Percentiles rank a stretch among this genome's conserved stretches.
Evolutionary conservation across 53 echinoderm and acorn worm genomes (phyloP).

Genomic region (Holothuria leucospilota): DNA sequence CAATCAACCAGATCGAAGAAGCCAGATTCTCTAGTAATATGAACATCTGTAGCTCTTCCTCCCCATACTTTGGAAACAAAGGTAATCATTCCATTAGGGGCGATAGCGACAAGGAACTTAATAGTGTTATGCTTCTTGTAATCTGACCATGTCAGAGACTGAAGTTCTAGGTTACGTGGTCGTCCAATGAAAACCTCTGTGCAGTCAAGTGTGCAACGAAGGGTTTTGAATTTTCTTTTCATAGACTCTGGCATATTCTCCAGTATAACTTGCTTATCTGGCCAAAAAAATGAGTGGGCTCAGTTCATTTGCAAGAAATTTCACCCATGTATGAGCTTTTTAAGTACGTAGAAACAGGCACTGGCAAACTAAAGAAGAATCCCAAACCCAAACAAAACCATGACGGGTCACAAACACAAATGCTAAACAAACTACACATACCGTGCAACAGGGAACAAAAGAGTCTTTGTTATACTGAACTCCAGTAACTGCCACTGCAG

Average conservation of each 20-base stretch:
- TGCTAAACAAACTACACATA: no score
- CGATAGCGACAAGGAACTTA: conserved; percentile 68
- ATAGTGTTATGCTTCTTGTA: conserved; percentile 72
- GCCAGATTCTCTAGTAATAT: conserved; percentile 56
- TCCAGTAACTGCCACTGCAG: no score
- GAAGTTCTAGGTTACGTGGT: conserved; percentile 53
- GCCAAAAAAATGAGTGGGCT: conserved; percentile 27
- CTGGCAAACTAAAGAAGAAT: no score
- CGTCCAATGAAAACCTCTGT: conserved; percentile 75
- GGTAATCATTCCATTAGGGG: conserved; percentile 71
- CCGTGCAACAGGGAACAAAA: no score
- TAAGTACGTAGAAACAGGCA: no score
- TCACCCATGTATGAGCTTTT: conserved; percentile 62
- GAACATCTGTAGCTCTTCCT: conserved; percentile 68
- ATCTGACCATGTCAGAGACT: conserved; percentile 81
- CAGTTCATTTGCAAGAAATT: conserved; percentile 56
- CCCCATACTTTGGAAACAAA: conserved; percentile 77
- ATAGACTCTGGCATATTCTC: conserved; percentile 21
- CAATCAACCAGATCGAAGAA: conserved; percentile 66
- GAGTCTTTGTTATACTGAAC: no score
- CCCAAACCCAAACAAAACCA: no score
- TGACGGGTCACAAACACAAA: no score
- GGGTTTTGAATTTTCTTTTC: conserved; percentile 29
- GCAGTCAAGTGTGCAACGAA: conserved; percentile 55
- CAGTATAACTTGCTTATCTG: conserved; percentile 27